Percentiles rank a stretch among this genome's conserved stretches.
These are phyloP conservation scores for Lasioglossum figueresi DNA, from an alignment of 2,888 invertebrate species.

Conservation along the genomic window DNA sequence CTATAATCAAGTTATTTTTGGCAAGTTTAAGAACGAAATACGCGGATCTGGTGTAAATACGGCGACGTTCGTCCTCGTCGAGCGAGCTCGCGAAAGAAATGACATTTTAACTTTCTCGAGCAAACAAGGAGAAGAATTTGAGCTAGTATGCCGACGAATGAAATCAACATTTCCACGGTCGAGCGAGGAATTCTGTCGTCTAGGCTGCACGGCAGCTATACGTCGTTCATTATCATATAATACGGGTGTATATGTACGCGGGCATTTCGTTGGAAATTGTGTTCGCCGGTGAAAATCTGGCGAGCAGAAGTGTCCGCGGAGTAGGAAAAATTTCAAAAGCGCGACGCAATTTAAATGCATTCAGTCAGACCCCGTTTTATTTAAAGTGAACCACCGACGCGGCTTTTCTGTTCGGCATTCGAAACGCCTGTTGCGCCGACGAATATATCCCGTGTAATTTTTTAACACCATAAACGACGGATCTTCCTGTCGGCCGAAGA, in stretches of 20 bases:
- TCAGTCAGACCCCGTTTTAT: conserved; percentile 43
- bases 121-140: neutral
- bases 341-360: conserved; percentile 44
- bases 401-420: conserved; percentile 1
- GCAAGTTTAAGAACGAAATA: neutral
- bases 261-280: conserved; percentile 8
- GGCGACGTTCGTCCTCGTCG: neutral
- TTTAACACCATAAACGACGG: conserved; percentile 41
- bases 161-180: neutral
- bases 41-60: too few species aligned
- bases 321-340: conserved; percentile 12
- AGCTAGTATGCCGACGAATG: neutral
- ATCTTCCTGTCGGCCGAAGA: conserved; percentile 50
- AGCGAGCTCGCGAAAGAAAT: neutral
- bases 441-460: conserved; percentile 60
- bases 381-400: conserved; percentile 10
- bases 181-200: neutral
- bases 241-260: neutral
- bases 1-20: neutral
- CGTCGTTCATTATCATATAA: neutral
- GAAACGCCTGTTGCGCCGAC: conserved; percentile 65
- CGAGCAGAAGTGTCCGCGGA: neutral
- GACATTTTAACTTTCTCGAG: neutral
- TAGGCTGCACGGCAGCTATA: neutral
- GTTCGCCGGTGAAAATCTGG: conserved; percentile 18